Base-by-base conservation (phyloP, 2,888 invertebrate genomes). In the Agonopterix alstromeriana region DNA sequence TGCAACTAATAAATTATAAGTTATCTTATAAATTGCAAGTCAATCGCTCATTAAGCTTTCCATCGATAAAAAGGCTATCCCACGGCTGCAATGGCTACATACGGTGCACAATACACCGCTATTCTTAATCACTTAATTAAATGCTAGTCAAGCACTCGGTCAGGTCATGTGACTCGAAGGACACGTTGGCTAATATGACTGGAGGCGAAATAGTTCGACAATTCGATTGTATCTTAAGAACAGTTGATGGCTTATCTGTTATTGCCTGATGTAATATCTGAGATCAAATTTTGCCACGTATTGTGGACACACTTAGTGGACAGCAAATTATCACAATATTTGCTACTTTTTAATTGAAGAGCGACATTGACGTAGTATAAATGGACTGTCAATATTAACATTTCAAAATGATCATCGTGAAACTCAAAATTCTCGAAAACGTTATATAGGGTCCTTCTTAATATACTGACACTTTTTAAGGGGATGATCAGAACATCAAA, bases 121-220 rank as follows among this genome's bases (percentile, higher is more conserved):
- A 48, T 53, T 55, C 55, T 57, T 54, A 57, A 51, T 57, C 58
- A 45, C 53, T 58, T 56, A 58, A 65, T 62, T 61, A 65, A 57
- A 27, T 27, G 27, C 27, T 5, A 27, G 27, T 27, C 27, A 27
- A 27, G 27, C 27, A 48, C 53, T 47, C 54, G 49, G 57, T 53
- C 60, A 53, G 49, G 51, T 53, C 58, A 59, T 56, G 62, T 60
- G 58, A 56, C 48, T 11, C 58, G 67, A 73, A 71, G 72, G 68
- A 69, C 70, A 53, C 52, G 46, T 75, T 73, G 65, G 53, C 71
- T 52, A 73, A 74, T 14, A 12, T 27, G 27, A 43, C 38, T 43
- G 41, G 36, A 57, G 45, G 51, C 50, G 51, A 65, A 68, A 70
- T 67, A 67, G 65, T 63, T 62, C 62, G 57, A 59, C 58, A 56